Percentiles rank a stretch among this genome's conserved stretches.
phyloP scores from a whole-genome alignment of 1,140 invertebrate species.

The Drosophila pandora region DNA sequence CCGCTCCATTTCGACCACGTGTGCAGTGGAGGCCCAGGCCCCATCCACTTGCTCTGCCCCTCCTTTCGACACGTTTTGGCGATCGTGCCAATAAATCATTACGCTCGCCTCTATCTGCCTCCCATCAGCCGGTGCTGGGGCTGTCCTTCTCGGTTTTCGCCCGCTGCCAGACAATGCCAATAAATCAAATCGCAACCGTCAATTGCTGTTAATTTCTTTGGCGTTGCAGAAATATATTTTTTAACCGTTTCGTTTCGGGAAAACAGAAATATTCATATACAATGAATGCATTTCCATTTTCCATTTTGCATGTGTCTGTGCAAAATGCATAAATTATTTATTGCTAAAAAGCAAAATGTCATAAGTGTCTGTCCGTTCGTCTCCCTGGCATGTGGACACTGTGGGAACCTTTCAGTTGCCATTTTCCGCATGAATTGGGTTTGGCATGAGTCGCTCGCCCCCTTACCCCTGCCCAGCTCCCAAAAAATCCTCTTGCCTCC shows the following conservation, averaged over 20 bases:
- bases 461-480: background rate
- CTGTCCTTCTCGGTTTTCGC: constrained; percentile 23
- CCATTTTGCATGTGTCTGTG: constrained; percentile 8
- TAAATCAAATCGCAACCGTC: constrained; percentile 61
- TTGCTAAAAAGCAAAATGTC: constrained; percentile 63
- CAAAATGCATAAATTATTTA: constrained; percentile 65
- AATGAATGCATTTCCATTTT: background rate
- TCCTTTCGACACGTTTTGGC: constrained; percentile 54
- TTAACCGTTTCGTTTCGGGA: constrained; percentile 11
- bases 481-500: background rate
- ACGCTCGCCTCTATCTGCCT: constrained; percentile 32
- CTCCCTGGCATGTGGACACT: constrained; percentile 44
- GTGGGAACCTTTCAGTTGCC: constrained; percentile 49
- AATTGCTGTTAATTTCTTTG: constrained; percentile 64
- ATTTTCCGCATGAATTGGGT: constrained; percentile 41
- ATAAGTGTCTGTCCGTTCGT: constrained; percentile 43
- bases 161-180: constrained; percentile 40
- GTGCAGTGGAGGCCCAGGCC: constrained; percentile 11
- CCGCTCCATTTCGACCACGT: constrained; percentile 42
- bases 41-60: constrained; percentile 25
- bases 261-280: constrained; percentile 9
- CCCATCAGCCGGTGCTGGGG: constrained; percentile 5
- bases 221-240: constrained; percentile 35
- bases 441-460: constrained; percentile 4
- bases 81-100: constrained; percentile 60